Conservation (phyloP, 2,888 invertebrate species). For the Petrolisthes cinctipes region DNA sequence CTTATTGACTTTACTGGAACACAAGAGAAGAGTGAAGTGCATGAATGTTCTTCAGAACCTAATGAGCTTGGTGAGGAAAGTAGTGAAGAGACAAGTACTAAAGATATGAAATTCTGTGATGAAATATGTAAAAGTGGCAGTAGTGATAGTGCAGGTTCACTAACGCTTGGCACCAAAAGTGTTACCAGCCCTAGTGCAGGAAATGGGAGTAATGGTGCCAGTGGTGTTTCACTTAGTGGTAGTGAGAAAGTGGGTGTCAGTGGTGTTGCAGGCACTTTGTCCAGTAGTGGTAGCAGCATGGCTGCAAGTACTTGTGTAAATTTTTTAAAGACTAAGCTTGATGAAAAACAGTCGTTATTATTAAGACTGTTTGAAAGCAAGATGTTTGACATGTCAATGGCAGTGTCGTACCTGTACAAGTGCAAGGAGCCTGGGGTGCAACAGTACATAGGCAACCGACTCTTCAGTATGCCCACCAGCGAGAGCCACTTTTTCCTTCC, state of each 20-base stretch:
- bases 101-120: constrained; percentile 28
- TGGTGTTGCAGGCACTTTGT: constrained; percentile 42
- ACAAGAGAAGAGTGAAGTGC: constrained; percentile 27
- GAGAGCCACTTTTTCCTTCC: constrained; percentile 98
- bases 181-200: constrained; percentile 1
- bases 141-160: constrained; percentile 39
- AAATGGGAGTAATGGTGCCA: constrained; percentile 41
- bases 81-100: constrained; percentile 32
- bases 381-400: constrained; percentile 97
- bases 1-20: not conserved
- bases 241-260: constrained; percentile 28
- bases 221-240: not conserved
- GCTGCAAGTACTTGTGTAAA: constrained; percentile 47
- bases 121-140: constrained; percentile 24
- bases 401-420: constrained; percentile 96
- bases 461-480: constrained; percentile 91
- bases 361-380: constrained; percentile 96
- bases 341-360: constrained; percentile 72
- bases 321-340: constrained; percentile 43
- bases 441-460: constrained; percentile 95
- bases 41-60: constrained; percentile 34
- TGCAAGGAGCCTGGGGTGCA: constrained; percentile 98
- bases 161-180: constrained; percentile 6
- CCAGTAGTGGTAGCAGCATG: constrained; percentile 50
- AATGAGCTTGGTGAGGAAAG: constrained; percentile 22